Conservation (phyloP, 2,113 vertebrate genomes). For the Mesocricetus auratus region DNA sequence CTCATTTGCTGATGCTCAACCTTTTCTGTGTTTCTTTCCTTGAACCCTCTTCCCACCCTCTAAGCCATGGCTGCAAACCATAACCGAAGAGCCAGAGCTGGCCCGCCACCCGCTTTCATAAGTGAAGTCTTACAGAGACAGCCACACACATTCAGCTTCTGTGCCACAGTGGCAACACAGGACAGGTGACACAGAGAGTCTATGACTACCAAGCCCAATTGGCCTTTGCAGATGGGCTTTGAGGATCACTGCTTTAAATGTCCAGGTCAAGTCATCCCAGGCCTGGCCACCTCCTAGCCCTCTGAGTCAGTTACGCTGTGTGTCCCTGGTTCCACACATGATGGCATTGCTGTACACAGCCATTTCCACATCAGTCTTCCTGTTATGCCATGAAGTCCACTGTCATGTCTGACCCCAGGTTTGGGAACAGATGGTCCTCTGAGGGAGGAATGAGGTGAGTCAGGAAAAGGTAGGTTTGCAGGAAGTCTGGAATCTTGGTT, state of each 20-base stretch:
- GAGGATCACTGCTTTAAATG: not conserved
- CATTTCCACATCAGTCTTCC: not conserved
- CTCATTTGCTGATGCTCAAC: not conserved
- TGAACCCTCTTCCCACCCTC: not conserved
- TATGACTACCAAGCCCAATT: not conserved
- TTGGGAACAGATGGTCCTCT: not conserved
- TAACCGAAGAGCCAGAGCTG: not conserved
- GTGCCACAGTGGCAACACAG: not conserved
- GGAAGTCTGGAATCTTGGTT: not conserved
- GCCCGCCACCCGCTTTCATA: not conserved
- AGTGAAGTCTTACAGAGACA: constrained; percentile 18
- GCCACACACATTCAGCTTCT: not conserved
- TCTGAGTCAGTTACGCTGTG: not conserved
- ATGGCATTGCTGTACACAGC: not conserved
- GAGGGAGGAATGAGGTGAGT: not conserved
- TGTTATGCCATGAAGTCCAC: too few relatives aligned
- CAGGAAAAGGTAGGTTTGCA: not conserved
- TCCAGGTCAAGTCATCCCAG: not conserved
- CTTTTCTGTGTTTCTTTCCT: not conserved
- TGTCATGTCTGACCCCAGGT: not conserved
- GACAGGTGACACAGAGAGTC: not conserved
- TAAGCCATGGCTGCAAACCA: not conserved
- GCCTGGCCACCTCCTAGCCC: not conserved
- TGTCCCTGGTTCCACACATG: fast-evolving
- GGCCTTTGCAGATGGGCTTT: not conserved